Evolutionary conservation across 2,888 invertebrate species (phyloP).

Genomic region (Exephanes ischioxanthus): DNA sequence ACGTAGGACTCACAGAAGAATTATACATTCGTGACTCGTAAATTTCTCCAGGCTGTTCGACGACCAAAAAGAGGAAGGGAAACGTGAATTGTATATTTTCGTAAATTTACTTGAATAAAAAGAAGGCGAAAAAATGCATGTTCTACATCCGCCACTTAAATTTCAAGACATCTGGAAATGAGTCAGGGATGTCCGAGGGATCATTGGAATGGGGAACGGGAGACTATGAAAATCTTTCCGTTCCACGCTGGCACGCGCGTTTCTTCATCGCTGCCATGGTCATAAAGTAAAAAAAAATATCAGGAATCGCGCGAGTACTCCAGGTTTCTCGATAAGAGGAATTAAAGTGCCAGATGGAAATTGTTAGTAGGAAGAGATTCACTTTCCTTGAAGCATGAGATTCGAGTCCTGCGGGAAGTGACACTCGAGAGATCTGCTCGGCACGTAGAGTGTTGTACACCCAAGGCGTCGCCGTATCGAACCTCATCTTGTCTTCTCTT

Average conservation of each 20-base stretch:
- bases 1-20: not conserved
- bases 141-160: constrained; percentile 26
- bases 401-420: constrained; percentile 61
- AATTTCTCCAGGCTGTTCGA: not conserved
- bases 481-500: constrained; percentile 52
- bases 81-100: not conserved
- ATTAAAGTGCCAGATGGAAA: constrained; percentile 64
- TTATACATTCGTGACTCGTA: not conserved
- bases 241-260: constrained; percentile 34
- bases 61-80: not conserved
- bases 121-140: constrained; percentile 22
- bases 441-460: constrained; percentile 42
- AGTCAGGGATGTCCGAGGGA: constrained; percentile 34
- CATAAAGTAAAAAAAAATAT: constrained; percentile 31
- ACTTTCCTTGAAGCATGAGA: constrained; percentile 53
- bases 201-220: constrained; percentile 47
- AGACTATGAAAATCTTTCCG: constrained; percentile 11
- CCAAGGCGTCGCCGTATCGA: constrained; percentile 60
- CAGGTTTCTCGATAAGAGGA: constrained; percentile 40
- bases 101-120: constrained; percentile 2
- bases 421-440: constrained; percentile 61
- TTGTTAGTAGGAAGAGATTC: constrained; percentile 51
- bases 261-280: constrained; percentile 21
- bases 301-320: constrained; percentile 20
- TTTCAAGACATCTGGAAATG: constrained; percentile 54